Evolutionary conservation across 1,140 invertebrate species (phyloP), one percentile per base, ranked within the genome.

Genomic region (Cryptotermes secundus): DNA sequence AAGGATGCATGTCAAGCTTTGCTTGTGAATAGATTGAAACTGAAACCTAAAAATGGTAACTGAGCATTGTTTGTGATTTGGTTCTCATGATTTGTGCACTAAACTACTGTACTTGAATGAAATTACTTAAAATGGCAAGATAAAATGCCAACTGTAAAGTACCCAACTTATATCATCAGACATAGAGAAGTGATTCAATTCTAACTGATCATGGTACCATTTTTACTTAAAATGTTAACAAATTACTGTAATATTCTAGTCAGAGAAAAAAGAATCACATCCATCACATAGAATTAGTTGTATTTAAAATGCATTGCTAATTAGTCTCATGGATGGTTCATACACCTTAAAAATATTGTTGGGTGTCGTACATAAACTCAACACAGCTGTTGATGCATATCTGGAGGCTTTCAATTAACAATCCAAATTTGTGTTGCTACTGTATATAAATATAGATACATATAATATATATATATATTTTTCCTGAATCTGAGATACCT

Each of bases 301-400:
- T 72, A 72, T 72, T 72, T 72, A 72, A 72, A 72, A 72, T 31
- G 59, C 59, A 72, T 72, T 72, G 59, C 59, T 72, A 72, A 72
- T 22, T 59, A 59, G 53, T 59, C 7, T 59, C 19, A 4, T 59
- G 53, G 19, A 72, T 72, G 59, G 59, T 72, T 72, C 31, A 49
- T 19, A 49, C 45, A 49, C 45, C 9, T 49, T 49, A 72, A 31
- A 31, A 72, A 31, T 72, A n/a, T 72, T 31, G 59, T 7, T 72
- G 59, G 59, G 59, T 72, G 59, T 72, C 26, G 59, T 72, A 72
- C 26, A 72, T 72, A 72, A 72, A 72, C 59, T 72, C 59, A 31
- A 72, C n/a, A 14, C 59, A 72, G 59, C 59, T 72, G 59, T 72
- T 72, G 59, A 72, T 72, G 59, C 59, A 72, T 72, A 72, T 72